These are phyloP conservation scores for Porphyrio hochstetteri DNA, from an alignment of 2,113 vertebrate species.

Conservation along the genomic window DNA sequence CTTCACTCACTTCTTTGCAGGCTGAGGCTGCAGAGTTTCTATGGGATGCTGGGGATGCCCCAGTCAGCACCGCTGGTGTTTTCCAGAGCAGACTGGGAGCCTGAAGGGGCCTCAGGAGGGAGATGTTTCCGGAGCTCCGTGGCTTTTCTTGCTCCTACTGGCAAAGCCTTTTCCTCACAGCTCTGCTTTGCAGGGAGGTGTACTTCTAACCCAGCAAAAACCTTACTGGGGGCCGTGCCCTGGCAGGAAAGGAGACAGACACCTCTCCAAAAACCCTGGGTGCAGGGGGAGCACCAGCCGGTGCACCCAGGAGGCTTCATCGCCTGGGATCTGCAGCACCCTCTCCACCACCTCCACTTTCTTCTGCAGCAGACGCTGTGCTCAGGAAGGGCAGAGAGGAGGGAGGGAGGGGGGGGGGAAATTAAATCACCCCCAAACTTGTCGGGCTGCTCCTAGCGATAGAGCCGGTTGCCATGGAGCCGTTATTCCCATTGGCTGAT, in stretches of 20 bases:
- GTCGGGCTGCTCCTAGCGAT: conserved; percentile 85
- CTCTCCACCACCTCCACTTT: neutral
- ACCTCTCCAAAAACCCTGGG: neutral
- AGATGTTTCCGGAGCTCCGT: rapidly evolving
- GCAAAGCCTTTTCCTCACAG: neutral
- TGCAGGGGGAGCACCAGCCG: neutral
- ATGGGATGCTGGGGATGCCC: neutral
- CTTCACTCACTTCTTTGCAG: neutral
- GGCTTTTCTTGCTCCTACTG: rapidly evolving
- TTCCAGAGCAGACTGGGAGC: neutral
- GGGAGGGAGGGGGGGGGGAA: neutral
- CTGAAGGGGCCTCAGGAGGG: neutral
- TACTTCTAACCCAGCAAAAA: rapidly evolving
- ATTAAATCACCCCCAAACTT: conserved; percentile 53
- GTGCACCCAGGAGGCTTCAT: neutral
- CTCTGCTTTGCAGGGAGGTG: neutral
- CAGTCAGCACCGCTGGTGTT: neutral
- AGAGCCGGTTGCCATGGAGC: conserved; percentile 92
- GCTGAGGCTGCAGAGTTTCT: neutral
- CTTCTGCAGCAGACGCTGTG: neutral
- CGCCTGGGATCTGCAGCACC: neutral
- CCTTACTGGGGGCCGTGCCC: neutral
- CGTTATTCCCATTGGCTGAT: conserved; percentile 83
- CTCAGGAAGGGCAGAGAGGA: neutral
- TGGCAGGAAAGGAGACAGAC: neutral